Evolutionary conservation across 2,888 invertebrate species (phyloP).

Genomic region (Eutolmus rufibarbis): DNA sequence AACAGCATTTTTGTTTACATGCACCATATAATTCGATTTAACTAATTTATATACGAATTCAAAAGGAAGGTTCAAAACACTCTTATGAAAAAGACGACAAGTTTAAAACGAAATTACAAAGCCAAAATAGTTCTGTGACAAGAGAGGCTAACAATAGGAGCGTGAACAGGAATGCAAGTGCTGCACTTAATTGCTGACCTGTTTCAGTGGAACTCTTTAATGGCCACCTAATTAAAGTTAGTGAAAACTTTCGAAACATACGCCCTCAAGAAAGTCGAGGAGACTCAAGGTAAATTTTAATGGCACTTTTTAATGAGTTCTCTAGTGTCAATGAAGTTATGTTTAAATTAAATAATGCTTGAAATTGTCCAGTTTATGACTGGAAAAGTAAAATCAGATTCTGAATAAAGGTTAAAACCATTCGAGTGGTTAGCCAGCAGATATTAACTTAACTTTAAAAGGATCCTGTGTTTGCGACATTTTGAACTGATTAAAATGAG

Average conservation of each 20-base stretch:
- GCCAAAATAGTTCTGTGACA: not conserved
- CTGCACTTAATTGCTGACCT: constrained; percentile 24
- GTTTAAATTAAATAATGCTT: not conserved
- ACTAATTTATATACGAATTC: not conserved
- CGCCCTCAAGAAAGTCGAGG: not conserved
- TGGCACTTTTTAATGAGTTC: constrained; percentile 16
- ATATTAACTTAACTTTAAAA: not conserved
- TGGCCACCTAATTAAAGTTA: constrained; percentile 13
- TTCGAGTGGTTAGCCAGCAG: not conserved
- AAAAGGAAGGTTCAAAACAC: not conserved
- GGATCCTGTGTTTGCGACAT: not conserved
- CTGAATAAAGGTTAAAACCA: not conserved
- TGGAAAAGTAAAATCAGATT: not conserved
- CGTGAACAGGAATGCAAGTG: not conserved
- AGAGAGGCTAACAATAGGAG: not conserved
- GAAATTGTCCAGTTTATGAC: not conserved
- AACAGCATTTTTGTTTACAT: too few species aligned
- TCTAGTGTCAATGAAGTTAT: not conserved
- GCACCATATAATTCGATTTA: too few species aligned
- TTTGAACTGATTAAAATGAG: too few species aligned
- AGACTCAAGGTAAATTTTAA: constrained; percentile 6
- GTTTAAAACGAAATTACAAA: not conserved
- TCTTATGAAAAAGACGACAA: not conserved
- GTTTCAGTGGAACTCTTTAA: not conserved
- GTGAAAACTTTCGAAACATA: constrained; percentile 6